phyloP scores from a whole-genome alignment of 2,888 invertebrate species.

The Gasteruption jaculator region DNA sequence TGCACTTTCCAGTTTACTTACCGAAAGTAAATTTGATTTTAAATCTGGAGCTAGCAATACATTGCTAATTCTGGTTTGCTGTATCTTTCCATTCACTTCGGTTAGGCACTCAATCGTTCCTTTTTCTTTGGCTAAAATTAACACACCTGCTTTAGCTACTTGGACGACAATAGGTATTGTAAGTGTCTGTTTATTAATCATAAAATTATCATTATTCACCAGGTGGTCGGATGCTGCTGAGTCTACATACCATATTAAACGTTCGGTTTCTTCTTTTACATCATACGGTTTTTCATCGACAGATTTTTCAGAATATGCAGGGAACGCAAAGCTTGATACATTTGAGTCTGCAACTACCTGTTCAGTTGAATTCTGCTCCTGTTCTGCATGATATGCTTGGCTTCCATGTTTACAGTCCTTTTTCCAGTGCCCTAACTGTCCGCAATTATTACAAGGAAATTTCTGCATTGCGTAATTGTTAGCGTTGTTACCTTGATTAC shows the following conservation, averaged over 20 bases:
- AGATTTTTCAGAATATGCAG: too few relatives aligned
- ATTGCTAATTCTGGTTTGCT: conserved; percentile 18
- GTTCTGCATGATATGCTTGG: too few relatives aligned
- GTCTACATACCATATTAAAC: conserved; percentile 23
- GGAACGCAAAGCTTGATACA: too few relatives aligned
- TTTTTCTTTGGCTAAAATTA: conserved; percentile 9
- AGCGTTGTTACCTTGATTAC: too few relatives aligned
- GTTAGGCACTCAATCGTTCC: conserved; percentile 19
- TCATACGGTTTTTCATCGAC: too few relatives aligned
- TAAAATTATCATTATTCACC: conserved; percentile 16
- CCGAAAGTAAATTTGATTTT: conserved; percentile 24
- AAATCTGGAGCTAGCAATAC: conserved; percentile 24
- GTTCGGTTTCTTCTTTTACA: too few relatives aligned
- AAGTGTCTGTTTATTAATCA: conserved; percentile 4
- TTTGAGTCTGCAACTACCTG: too few relatives aligned
- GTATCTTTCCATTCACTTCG: conserved; percentile 3
- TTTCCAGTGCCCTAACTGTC: too few relatives aligned
- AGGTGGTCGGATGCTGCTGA: conserved; percentile 26
- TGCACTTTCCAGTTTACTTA: conserved; percentile 18
- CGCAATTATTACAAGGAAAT: too few relatives aligned
- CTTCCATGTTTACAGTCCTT: too few relatives aligned
- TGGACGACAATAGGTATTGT: conserved; percentile 9
- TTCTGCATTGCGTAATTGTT: too few relatives aligned
- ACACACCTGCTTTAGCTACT: conserved; percentile 14
- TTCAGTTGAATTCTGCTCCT: too few relatives aligned